Conservation (phyloP, 1,140 invertebrate species). For the Hylaeus volcanicus region DNA sequence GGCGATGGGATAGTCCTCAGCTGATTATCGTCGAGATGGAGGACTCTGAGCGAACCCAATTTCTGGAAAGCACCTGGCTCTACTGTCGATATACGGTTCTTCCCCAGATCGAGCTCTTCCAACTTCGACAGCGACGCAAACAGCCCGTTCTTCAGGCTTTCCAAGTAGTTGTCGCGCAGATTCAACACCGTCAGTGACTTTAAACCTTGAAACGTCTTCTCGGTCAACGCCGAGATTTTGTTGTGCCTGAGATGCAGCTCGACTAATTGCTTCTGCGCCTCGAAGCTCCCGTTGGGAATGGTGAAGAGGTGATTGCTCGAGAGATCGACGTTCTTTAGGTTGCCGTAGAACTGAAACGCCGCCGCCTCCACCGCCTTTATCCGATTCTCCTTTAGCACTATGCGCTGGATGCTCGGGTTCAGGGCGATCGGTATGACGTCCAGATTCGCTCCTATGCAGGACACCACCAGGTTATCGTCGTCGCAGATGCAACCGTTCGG, state of each 20-base stretch:
- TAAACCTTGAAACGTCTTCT: slow-evolving; percentile 90
- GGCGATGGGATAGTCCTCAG: slow-evolving; percentile 87
- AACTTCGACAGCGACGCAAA: slow-evolving; percentile 89
- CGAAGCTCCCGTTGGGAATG: slow-evolving; percentile 89
- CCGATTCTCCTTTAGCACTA: slow-evolving; percentile 91
- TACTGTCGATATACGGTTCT: slow-evolving; percentile 91
- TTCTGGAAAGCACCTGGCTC: slow-evolving; percentile 90
- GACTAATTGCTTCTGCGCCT: slow-evolving; percentile 88
- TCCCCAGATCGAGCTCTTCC: slow-evolving; percentile 92
- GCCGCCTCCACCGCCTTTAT: slow-evolving; percentile 93
- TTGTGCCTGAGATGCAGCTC: slow-evolving; percentile 92
- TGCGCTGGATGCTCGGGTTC: slow-evolving; percentile 92
- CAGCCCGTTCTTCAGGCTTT: slow-evolving; percentile 87
- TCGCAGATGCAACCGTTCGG: slow-evolving; percentile 91
- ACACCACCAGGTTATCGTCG: slow-evolving; percentile 92
- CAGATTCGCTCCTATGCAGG: slow-evolving; percentile 90
- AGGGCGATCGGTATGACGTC: slow-evolving; percentile 94
- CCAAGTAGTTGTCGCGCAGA: slow-evolving; percentile 90
- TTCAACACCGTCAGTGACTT: slow-evolving; percentile 89
- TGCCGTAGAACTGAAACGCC: slow-evolving; percentile 91
- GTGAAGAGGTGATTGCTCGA: slow-evolving; percentile 91
- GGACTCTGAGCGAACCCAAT: slow-evolving; percentile 86
- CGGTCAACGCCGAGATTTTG: slow-evolving; percentile 89
- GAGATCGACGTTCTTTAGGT: slow-evolving; percentile 90
- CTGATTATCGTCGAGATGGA: slow-evolving; percentile 93